phyloP scores from a whole-genome alignment of 2,888 invertebrate species.

The Protophormia terraenovae region DNA sequence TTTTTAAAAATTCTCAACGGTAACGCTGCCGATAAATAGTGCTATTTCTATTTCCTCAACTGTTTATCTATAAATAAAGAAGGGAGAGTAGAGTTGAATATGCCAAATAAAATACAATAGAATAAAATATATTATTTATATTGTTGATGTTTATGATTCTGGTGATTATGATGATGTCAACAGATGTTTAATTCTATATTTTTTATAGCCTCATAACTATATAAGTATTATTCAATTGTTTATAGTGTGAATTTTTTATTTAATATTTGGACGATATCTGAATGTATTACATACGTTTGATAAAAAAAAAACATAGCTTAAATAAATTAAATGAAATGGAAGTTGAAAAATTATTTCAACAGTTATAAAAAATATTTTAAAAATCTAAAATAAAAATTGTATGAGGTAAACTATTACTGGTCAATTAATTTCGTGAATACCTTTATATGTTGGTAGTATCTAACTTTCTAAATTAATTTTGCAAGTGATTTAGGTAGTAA shows the following conservation, averaged over 20 bases:
- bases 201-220: background rate
- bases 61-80: background rate
- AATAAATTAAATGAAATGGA: background rate
- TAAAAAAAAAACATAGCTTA: background rate
- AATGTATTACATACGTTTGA: background rate
- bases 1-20: too few relatives aligned
- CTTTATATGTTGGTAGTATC: too few relatives aligned
- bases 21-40: too few relatives aligned
- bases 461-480: too few relatives aligned
- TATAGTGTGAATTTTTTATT: background rate
- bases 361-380: too few relatives aligned
- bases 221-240: background rate
- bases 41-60: background rate
- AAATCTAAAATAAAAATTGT: too few relatives aligned
- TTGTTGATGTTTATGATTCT: conserved; percentile 14
- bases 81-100: background rate
- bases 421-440: too few relatives aligned
- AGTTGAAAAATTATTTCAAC: background rate
- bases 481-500: too few relatives aligned
- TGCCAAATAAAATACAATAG: background rate
- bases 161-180: conserved; percentile 41
- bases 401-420: too few relatives aligned
- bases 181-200: conserved; percentile 8
- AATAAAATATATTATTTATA: background rate
- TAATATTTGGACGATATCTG: background rate